Base-by-base conservation (phyloP, 2,888 invertebrate genomes). In the Athrips mouffetella region DNA sequence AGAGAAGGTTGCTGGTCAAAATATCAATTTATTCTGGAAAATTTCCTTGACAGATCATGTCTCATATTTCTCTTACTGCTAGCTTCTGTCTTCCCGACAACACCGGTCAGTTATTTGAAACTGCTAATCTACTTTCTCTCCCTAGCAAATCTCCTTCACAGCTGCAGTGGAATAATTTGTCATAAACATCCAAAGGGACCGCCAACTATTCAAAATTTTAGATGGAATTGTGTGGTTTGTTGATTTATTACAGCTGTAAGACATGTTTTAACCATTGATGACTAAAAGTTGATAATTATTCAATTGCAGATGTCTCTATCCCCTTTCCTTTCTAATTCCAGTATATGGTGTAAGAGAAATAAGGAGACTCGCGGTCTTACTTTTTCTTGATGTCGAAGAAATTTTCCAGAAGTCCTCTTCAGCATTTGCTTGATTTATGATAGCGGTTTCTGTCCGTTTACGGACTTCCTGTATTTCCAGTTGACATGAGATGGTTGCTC, bases 201-300 rank as follows among this genome's bases (percentile, higher is more conserved):
- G 73, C 73, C 83, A 76, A 71, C 73, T 73, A 46, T 46, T 30
- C 31, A 58, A 58, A 66, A 75, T 70, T 70, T 67, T 63, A 54
- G 63, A 70, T 58, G 77, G 78, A 72, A 65, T 64, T 67, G 70
- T 54, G 60, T 76, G 74, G 76, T 82, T 82, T 81, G 73, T 68
- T 66, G 74, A 76, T 73, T 65, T 54, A 54, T 65, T 62, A 77
- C 74, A 76, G 87, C 85, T 86, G 86, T 73, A 84, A 84, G 86
- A 86, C 82, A 83, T 88, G 88, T 88, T 88, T 88, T 88, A 88
- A 88, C 88, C 88, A 88, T 88, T 88, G 87, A 80, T 70, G 85
- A 86, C 83, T 74, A 66, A 73, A 76, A 76, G 20, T 80, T 71
- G 73, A 75, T 80, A 81, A 85, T 86, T 86, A 84, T 86, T 86